A percentile compares a stretch with the other conserved stretches of the same genome.
phyloP scores from a whole-genome alignment of 2,113 vertebrate species.

The Galbula dea region DNA sequence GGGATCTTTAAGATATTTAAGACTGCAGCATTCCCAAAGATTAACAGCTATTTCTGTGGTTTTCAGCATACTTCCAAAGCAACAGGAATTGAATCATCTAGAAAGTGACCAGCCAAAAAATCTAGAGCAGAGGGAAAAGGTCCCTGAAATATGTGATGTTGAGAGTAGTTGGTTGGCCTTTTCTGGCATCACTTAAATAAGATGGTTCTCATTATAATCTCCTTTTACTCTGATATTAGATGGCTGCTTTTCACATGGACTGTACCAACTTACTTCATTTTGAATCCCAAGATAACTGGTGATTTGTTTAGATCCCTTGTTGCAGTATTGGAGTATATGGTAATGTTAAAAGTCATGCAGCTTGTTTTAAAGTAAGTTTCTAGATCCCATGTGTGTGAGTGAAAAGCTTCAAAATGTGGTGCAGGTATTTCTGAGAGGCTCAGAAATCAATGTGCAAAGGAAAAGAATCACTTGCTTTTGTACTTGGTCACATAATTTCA shows the following conservation, averaged over 20 bases:
- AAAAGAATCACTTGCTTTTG: not conserved
- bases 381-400: not conserved
- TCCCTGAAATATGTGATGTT: slow-evolving; percentile 14
- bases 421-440: not conserved
- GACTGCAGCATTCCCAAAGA: slow-evolving; percentile 2
- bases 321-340: not conserved
- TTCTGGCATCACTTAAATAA: not conserved
- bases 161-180: not conserved
- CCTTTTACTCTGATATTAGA: not conserved
- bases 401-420: not conserved
- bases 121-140: not conserved
- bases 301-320: not conserved
- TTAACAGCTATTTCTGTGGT: not conserved
- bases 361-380: not conserved
- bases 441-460: not conserved
- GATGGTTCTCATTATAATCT: not conserved
- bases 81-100: slow-evolving; percentile 36
- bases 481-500: not conserved
- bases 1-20: not conserved
- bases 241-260: not conserved
- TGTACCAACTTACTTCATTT: not conserved
- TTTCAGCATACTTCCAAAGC: slow-evolving; percentile 15
- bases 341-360: not conserved
- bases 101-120: slow-evolving; percentile 23
- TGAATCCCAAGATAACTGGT: not conserved